Evolutionary conservation across 2,888 invertebrate genomes (phyloP), one percentile per base, ranked within the genome.

Genomic region (Trissolcus japonicus): DNA sequence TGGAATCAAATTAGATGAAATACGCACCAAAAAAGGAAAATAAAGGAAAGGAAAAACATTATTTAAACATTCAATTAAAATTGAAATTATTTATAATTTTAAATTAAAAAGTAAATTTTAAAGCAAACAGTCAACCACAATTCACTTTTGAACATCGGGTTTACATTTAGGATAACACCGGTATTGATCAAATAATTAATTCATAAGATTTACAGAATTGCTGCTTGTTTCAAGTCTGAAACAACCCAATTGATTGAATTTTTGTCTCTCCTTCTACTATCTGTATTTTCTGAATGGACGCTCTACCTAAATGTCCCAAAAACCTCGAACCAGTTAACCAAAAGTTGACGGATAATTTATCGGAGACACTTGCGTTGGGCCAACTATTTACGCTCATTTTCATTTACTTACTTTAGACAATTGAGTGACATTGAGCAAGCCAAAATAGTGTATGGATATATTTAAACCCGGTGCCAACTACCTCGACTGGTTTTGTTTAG

Each of bases 341-440:
- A 57, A 57, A 57, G 46, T n/a, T 21, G 29, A 83, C 25, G 14
- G 19, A 51, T 51, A 51, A 51, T 17, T 51, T 25, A 41, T 57
- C 35, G 16, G 11, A 57, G 56, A 19, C 16, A 43, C 41, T 43
- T 19, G 16, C 51, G 19, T 19, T 21, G 29, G n/a, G 54, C 43
- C 62, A 51, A 48, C 55, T 59, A 46, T 51, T 63, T 60, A 50
- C 19, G 35, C 46, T 54, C 53, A 55, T 66, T 62, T 61, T 51
- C 62, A 68, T 74, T 74, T 62, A 68, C 40, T 53, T 51, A 41
- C 14, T 40, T 19, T 55, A 62, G 71, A 61, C 69, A 55, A 65
- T 69, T 55, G 76, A 80, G 69, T 82, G 81, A 81, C 82, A 82
- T 80, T 81, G 81, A 75, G 55, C 51, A n/a, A 14, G 50, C 73